Percentiles rank a stretch among this genome's conserved stretches.
phyloP scores from a whole-genome alignment of 1,140 invertebrate species.

The Campoletis sonorensis region DNA sequence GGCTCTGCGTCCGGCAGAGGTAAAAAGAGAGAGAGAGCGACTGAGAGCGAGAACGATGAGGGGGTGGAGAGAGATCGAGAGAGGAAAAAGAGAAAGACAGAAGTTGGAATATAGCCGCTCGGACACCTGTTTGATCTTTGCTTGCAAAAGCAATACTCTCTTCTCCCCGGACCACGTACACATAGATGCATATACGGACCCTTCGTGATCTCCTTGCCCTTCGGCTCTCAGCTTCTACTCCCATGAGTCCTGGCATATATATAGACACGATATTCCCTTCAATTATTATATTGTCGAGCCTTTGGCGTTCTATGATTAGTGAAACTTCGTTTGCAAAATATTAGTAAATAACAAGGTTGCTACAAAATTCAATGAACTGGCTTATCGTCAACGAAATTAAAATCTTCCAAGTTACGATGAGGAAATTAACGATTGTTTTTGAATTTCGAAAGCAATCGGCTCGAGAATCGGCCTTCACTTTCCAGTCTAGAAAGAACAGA shows the following conservation, averaged over 20 bases:
- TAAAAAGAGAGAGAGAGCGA: not conserved
- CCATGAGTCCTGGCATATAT: not conserved
- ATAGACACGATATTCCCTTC: not conserved
- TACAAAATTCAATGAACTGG: not conserved
- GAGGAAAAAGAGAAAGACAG: too few relatives aligned
- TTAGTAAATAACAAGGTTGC: not conserved
- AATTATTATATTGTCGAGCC: not conserved
- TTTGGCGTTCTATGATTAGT: not conserved
- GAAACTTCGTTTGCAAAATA: not conserved
- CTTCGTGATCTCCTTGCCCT: not conserved
- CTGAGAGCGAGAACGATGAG: not conserved
- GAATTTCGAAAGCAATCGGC: too few relatives aligned
- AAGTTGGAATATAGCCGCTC: slow-evolving; percentile 53
- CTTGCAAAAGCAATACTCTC: slow-evolving; percentile 47
- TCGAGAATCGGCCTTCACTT: too few relatives aligned
- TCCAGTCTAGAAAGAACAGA: too few relatives aligned
- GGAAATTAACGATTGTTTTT: too few relatives aligned
- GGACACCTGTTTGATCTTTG: slow-evolving; percentile 70
- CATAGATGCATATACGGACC: slow-evolving; percentile 1
- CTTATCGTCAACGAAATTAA: not conserved
- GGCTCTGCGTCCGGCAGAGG: not conserved
- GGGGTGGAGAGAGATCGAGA: slow-evolving; percentile 22
- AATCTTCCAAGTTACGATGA: too few relatives aligned
- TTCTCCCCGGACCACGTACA: slow-evolving; percentile 42
- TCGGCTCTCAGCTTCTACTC: not conserved